These are phyloP conservation scores for Amblyjoppa fuscipennis DNA, from an alignment of 2,888 invertebrate genomes.

Conservation along the genomic window DNA sequence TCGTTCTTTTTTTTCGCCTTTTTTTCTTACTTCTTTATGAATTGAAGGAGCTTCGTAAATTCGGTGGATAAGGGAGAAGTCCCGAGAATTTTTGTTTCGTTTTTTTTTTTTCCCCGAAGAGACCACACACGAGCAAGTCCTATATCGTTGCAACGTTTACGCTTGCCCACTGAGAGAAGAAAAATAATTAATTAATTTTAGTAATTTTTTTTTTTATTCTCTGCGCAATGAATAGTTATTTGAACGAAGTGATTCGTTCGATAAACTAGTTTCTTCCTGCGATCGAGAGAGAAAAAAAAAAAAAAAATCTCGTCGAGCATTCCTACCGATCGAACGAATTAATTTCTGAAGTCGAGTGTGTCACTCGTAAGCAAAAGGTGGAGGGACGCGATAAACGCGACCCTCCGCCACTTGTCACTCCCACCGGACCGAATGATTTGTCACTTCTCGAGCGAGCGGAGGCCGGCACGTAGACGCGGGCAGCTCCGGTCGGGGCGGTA, in stretches of 20 bases:
- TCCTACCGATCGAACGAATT: conserved; percentile 51
- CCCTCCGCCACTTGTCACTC: conserved; percentile 53
- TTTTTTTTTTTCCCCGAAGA: neutral
- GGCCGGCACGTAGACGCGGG: conserved; percentile 25
- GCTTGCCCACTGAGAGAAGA: no score
- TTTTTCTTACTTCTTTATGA: conserved; percentile 17
- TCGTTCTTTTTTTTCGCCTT: conserved; percentile 23
- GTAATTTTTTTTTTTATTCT: neutral
- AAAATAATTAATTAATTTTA: no score
- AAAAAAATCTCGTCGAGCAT: conserved; percentile 32
- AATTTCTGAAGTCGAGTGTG: conserved; percentile 40
- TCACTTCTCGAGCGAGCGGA: conserved; percentile 57
- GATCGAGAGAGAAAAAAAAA: neutral
- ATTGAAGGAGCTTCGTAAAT: conserved; percentile 53
- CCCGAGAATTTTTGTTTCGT: conserved; percentile 17
- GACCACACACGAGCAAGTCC: conserved; percentile 42
- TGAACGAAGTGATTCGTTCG: neutral
- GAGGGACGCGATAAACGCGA: conserved; percentile 32
- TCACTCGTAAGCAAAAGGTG: neutral
- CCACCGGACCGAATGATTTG: conserved; percentile 61
- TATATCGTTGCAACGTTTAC: no score
- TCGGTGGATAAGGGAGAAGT: conserved; percentile 30
- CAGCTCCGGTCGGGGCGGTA: neutral
- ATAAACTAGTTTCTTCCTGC: neutral
- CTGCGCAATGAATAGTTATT: neutral